Base-by-base conservation (phyloP, 2,888 invertebrate species). In the Oscheius onirici region DNA sequence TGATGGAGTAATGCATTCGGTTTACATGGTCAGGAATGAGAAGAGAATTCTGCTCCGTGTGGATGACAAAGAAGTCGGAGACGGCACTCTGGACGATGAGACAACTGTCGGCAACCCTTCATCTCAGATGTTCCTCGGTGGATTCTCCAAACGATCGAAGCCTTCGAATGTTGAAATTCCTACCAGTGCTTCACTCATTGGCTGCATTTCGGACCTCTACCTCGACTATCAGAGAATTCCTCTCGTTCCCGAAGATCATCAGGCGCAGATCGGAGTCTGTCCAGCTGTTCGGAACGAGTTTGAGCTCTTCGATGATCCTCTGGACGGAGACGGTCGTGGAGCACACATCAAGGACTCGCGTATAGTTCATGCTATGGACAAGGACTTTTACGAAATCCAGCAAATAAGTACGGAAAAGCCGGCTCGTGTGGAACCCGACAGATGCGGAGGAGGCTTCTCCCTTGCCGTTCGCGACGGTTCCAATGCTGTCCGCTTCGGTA, bases 121-220 rank as follows among this genome's bases (percentile, higher is more conserved):
- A 1, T 72, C 74, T 11, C 74, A 74, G 8, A 73, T 87, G 68
- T 79, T 83, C 55, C 70, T 87, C 20, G 87, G 87, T 44, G 87
- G 71, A 20, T 77, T 79, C 71, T 69, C 65, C 40, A 77, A 77
- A 17, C 44, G 71, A 20, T 52, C 74, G 15, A 76, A 76, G 28
- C 79, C 88, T 5, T 84, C 84, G 1, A 63, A 66, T 15, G 83
- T 85, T 10, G 85, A 85, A 49, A 77, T 83, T 10, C 83, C 88
- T 17, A 85, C 87, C 3, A 81, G 79, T 8, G 77, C 79, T 20
- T 84, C 84, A 5, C 76, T 89, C 34, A 84, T 87, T 74, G 89
- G 89, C 1, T 89, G 89, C 79, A 84, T 89, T 61, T 88, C 88
- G 63, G 88, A 89, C 76, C 79, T 89, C 24, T 86, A 88, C 72